phyloP scores from a whole-genome alignment of 1,140 invertebrate genomes.

The Aphidius gifuensis region DNA sequence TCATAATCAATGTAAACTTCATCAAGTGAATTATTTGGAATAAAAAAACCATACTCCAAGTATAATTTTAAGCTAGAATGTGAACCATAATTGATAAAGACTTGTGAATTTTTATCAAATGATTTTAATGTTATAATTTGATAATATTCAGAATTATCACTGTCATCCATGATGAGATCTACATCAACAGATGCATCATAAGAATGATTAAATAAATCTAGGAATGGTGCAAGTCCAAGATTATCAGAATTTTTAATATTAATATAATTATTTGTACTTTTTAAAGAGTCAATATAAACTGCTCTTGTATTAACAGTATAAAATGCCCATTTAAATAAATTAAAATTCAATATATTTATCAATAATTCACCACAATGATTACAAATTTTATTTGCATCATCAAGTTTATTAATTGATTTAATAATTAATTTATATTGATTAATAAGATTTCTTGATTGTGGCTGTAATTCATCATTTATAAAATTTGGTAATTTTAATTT shows the following conservation, averaged over 20 bases:
- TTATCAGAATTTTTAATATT: conserved; percentile 55
- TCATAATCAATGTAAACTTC: conserved; percentile 54
- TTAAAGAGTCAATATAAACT: conserved; percentile 58
- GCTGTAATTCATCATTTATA: conserved; percentile 30
- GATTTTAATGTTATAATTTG: conserved; percentile 54
- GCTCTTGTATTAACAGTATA: conserved; percentile 75
- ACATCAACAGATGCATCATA: conserved; percentile 55
- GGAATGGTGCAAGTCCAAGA: conserved; percentile 71
- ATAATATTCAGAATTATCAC: conserved; percentile 50
- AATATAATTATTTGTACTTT: conserved; percentile 36
- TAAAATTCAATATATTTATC: conserved; percentile 47
- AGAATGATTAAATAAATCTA: conserved; percentile 79
- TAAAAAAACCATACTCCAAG: conserved; percentile 73
- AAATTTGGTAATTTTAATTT: conserved; percentile 34
- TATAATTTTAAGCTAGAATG: conserved; percentile 68
- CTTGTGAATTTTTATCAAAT: conserved; percentile 59
- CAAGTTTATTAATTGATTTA: conserved; percentile 42
- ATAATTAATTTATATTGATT: conserved; percentile 33
- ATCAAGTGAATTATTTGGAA: conserved; percentile 63
- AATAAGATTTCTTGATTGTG: conserved; percentile 29
- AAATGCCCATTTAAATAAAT: conserved; percentile 61
- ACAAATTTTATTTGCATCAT: conserved; percentile 42
- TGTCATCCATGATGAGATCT: conserved; percentile 47
- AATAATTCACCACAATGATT: conserved; percentile 48
- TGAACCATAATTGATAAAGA: conserved; percentile 75